Percentiles rank a stretch among this genome's conserved stretches.
phyloP scores from a whole-genome alignment of 1,140 invertebrate species.

The Drosophila sturtevanti region DNA sequence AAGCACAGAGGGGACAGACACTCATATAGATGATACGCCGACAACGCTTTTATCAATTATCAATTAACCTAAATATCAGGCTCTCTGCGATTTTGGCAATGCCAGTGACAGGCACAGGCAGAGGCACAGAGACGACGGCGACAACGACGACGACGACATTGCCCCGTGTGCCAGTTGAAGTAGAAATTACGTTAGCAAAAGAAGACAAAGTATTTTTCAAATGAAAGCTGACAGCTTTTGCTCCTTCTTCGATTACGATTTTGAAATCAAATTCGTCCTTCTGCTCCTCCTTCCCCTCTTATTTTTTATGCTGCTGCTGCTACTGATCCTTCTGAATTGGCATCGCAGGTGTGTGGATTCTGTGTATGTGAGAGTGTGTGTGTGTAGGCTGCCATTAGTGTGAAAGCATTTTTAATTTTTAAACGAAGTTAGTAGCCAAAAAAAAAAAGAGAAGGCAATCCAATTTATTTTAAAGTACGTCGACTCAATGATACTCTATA shows the following conservation, averaged over 20 bases:
- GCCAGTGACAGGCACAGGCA: conserved; percentile 41
- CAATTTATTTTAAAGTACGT: no score
- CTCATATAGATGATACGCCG: background rate
- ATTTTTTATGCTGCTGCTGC: background rate
- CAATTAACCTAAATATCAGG: conserved; percentile 78
- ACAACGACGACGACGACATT: background rate
- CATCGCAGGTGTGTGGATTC: conserved; percentile 36
- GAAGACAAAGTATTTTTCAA: conserved; percentile 67
- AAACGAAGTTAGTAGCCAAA: conserved; percentile 31
- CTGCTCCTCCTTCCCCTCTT: background rate
- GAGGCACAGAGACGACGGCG: no score
- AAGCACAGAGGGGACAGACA: background rate
- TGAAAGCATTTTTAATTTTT: conserved; percentile 56
- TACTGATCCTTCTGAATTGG: background rate
- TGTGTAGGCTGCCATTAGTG: conserved; percentile 47
- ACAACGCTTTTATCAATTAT: conserved; percentile 75
- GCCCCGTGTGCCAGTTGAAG: conserved; percentile 54
- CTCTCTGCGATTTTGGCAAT: conserved; percentile 69
- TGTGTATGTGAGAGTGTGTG: conserved; percentile 21
- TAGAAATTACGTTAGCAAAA: conserved; percentile 44
- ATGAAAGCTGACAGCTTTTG: conserved; percentile 52
- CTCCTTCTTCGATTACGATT: background rate
- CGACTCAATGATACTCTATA: no score
- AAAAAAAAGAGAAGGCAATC: background rate
- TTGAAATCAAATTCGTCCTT: background rate